A percentile compares a stretch with the other conserved stretches of the same genome.
phyloP scores from a whole-genome alignment of 2,113 vertebrate species.

The Microtus montanus region DNA sequence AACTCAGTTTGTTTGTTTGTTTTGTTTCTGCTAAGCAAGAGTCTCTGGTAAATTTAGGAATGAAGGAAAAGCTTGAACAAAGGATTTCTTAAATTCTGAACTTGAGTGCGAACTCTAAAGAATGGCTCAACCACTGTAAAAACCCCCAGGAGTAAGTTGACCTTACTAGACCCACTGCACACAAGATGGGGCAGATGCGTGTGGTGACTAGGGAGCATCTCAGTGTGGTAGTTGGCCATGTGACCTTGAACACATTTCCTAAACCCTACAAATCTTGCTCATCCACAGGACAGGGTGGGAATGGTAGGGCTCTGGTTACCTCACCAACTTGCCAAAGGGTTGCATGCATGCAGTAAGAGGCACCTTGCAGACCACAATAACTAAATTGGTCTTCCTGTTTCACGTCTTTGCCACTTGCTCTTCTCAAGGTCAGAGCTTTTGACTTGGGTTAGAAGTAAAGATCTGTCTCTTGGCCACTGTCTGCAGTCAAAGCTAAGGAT shows the following conservation, averaged over 20 bases:
- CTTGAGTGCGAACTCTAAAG: not conserved
- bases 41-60: not conserved
- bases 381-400: not conserved
- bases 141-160: not conserved
- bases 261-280: not conserved
- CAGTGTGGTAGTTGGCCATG: not conserved
- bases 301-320: not conserved
- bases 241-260: not conserved
- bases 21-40: not conserved
- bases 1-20: not conserved
- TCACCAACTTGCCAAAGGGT: not conserved
- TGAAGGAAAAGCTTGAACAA: not conserved
- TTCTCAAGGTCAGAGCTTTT: slow-evolving; percentile 56
- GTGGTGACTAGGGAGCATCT: not conserved
- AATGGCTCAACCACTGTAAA: not conserved
- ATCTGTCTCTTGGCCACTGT: slow-evolving; percentile 15
- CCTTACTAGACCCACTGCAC: not conserved
- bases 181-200: not conserved
- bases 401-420: slow-evolving; percentile 50
- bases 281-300: not conserved
- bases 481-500: slow-evolving; percentile 49
- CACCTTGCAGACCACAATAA: not conserved
- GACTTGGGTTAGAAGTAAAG: slow-evolving; percentile 33
- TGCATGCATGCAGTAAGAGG: not conserved
- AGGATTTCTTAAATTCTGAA: slow-evolving; percentile 25